Evolutionary conservation across 2,113 vertebrate genomes (phyloP).

Genomic region (Tympanuchus pallidicinctus): DNA sequence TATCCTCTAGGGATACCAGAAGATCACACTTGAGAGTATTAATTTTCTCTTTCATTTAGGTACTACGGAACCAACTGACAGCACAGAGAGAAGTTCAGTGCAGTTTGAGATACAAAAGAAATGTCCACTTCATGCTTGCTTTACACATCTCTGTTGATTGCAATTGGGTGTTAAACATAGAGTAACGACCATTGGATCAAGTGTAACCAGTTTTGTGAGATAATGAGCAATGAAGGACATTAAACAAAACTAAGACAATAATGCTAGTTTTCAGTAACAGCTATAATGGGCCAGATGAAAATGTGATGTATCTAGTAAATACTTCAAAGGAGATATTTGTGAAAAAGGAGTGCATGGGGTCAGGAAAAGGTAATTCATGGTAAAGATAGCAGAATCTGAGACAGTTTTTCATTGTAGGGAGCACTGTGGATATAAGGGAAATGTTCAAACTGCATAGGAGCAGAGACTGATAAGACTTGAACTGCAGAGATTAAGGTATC

Average conservation of each 20-base stretch:
- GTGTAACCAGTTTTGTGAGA: neutral
- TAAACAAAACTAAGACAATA: conserved; percentile 6
- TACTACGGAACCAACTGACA: neutral
- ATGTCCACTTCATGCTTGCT: neutral
- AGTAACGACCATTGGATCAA: neutral
- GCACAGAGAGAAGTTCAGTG: neutral
- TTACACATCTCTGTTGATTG: neutral
- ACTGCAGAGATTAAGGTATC: conserved; percentile 67
- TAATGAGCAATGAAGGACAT: neutral
- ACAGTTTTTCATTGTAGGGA: conserved; percentile 37
- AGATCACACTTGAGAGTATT: neutral
- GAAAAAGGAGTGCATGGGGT: conserved; percentile 8
- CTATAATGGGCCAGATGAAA: neutral
- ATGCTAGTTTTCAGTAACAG: neutral
- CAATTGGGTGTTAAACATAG: neutral
- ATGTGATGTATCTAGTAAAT: neutral
- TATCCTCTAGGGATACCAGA: neutral
- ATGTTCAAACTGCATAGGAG: conserved; percentile 41
- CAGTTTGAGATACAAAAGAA: neutral
- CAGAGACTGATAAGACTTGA: conserved; percentile 59
- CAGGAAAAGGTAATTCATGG: conserved; percentile 37
- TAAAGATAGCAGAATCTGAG: conserved; percentile 46
- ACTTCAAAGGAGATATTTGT: conserved; percentile 25
- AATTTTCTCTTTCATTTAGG: neutral
- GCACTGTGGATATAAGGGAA: conserved; percentile 11